Percentiles rank a stretch among this genome's conserved stretches.
phyloP scores from a whole-genome alignment of 2,113 vertebrate species.

The Trochalopteron elliotii region DNA sequence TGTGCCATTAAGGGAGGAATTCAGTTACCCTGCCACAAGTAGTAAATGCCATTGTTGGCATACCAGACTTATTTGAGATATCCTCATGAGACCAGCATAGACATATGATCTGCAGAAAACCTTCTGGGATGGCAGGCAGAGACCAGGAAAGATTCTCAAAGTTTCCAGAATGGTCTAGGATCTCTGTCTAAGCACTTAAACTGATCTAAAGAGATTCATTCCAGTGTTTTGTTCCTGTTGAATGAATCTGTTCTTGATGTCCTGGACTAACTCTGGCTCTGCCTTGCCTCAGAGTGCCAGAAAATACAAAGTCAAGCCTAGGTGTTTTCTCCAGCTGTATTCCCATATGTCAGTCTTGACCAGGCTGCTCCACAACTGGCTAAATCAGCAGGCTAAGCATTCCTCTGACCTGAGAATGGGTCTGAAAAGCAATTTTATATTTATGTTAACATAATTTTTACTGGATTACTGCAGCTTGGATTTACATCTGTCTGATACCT shows the following conservation, averaged over 20 bases:
- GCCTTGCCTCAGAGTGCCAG: conserved; percentile 34
- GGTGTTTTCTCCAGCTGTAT: conserved; percentile 38
- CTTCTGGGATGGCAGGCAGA: background rate
- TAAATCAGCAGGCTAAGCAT: conserved; percentile 10
- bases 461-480: background rate
- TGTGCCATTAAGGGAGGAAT: background rate
- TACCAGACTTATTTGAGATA: background rate
- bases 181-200: background rate
- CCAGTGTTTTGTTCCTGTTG: background rate
- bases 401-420: background rate
- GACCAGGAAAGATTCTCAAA: background rate
- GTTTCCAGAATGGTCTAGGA: background rate
- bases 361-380: conserved; percentile 28
- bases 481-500: conserved; percentile 4
- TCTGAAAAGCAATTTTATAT: background rate
- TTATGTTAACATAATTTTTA: background rate
- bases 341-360: conserved; percentile 23
- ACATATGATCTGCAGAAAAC: background rate
- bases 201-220: background rate
- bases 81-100: background rate
- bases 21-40: background rate
- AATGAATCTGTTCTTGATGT: background rate
- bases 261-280: background rate
- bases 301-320: conserved; percentile 44
- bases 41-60: background rate